phyloP scores from a whole-genome alignment of 2,113 vertebrate genomes.

The Gnathonemus longibarbis region DNA sequence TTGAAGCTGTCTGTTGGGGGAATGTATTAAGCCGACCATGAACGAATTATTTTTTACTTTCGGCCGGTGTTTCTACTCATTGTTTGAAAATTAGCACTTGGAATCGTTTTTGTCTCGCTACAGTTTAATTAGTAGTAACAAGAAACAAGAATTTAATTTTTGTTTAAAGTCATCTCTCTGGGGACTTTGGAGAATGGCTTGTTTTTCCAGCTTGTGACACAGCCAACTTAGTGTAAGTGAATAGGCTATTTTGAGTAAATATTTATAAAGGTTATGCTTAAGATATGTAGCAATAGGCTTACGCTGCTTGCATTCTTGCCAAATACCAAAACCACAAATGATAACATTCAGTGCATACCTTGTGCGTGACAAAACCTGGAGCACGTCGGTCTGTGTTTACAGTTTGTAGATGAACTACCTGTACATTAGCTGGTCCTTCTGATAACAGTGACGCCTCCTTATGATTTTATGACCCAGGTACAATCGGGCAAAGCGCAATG shows the following conservation, averaged over 20 bases:
- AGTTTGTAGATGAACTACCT: background rate
- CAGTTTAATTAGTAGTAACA: background rate
- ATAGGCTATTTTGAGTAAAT: background rate
- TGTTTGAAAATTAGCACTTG: background rate
- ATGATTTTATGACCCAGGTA: conserved; percentile 3
- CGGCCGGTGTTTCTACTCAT: background rate
- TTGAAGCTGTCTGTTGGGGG: background rate
- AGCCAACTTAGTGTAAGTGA: background rate
- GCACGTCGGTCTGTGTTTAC: background rate
- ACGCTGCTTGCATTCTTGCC: background rate
- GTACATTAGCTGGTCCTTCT: background rate
- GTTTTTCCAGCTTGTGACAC: background rate
- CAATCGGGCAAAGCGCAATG: conserved; percentile 14
- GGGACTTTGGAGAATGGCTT: background rate
- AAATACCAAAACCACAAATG: background rate
- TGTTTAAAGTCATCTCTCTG: background rate
- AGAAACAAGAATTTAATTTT: background rate
- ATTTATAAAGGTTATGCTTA: background rate
- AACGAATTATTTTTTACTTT: background rate
- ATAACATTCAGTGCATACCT: background rate
- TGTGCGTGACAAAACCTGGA: background rate
- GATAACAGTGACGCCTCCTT: background rate
- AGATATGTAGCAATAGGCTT: background rate
- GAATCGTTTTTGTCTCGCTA: background rate
- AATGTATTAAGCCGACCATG: background rate